Evolutionary conservation across 2,113 vertebrate species (phyloP), one percentile per base, ranked within the genome.

Genomic region (Machaerirhynchus nigripectus): DNA sequence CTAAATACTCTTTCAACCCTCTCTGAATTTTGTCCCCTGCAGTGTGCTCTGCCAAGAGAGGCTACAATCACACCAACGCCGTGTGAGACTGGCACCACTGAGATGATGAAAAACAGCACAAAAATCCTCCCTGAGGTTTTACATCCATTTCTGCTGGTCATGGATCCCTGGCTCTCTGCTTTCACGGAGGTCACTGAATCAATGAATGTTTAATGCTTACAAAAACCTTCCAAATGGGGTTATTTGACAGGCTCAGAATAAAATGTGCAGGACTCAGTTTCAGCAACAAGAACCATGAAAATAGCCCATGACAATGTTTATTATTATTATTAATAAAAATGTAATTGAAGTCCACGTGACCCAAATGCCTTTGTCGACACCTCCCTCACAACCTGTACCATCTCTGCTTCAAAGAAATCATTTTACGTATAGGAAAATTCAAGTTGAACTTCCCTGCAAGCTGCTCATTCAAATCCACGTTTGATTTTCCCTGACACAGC

Each of bases 401-500:
- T 35, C 60, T 46, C 71, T 82, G 40, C 71, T 53, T 40, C 11
- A 79, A 40, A 76, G 56, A 85, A 96, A 91, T 30, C 49, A 8
- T 3, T 84, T 39, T 20, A 16, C 67, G 70, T 68, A 31, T 8
- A 52, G 40, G 55, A 42, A 61, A 55, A 65, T 28, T 13, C 3
- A 90, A 84, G 49, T 0, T 88, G 64, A 50, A 17, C 37, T 89
- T 79, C 61, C 46, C 90, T 90, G 44, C 60, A 86, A 61, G 70
- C 42, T 39, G n/a, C 84, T 78, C 81, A 80, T 82, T 87, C 69
- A 70, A 40, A 65, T 7, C 49, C 40, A 21, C 4, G 2, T 13
- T 21, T 87, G 68, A 74, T 91, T 96, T 92, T 82, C 94, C 93
- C 53, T 86, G 91, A 90, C 81, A 13, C 93, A 56, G 94, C 94